Base-by-base conservation (phyloP, 2,797 vertebrate genomes). In the Anisognathus igniventris region DNA sequence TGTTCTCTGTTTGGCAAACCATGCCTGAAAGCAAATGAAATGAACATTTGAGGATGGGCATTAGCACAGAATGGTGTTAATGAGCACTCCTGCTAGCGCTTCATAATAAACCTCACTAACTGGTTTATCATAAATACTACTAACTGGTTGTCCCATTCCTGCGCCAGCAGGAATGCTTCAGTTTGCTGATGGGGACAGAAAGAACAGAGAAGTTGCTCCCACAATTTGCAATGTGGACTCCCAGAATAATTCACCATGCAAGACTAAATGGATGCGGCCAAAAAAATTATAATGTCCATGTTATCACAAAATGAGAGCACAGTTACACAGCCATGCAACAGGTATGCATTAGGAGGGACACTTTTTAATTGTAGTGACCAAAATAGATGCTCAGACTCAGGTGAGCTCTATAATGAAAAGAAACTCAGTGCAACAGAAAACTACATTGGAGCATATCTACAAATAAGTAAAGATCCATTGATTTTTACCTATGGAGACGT, bases 391-490 rank as follows among this genome's bases (percentile, higher is more conserved):
- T 77, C 61, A 67, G n/a, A 67, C 30, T 40, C 5, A 1, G 24
- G 30, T 25, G 57, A 79, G 20, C 35, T 65, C 51, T 25, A 24
- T 28, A 62, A 33, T 19, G 23, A 70, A 70, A 73, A 76, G 3
- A 56, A 61, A 10, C 6, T 16, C 33, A 39, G 3, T 2, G 4
- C 28, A 74, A 75, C 1, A 71, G 35, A 73, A 54, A 14, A 72
- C 12, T 31, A 6, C 14, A 37, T 30, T 91, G 45, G 25, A 71
- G 22, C 23, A 42, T 0, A 0, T 11, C 47, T 3, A 20, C 16
- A 75, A 85, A 8, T 44, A 65, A 65, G 31, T 22, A 21, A 60
- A 89, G 58, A 51, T 31, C 1, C 23, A 58, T 13, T 31, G 27
- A 35, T 30, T 90, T 77, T 66, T 64, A 61, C 6, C 3, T 15